Conservation (phyloP, 2,113 vertebrate species). For the Lucifuga dentata region DNA sequence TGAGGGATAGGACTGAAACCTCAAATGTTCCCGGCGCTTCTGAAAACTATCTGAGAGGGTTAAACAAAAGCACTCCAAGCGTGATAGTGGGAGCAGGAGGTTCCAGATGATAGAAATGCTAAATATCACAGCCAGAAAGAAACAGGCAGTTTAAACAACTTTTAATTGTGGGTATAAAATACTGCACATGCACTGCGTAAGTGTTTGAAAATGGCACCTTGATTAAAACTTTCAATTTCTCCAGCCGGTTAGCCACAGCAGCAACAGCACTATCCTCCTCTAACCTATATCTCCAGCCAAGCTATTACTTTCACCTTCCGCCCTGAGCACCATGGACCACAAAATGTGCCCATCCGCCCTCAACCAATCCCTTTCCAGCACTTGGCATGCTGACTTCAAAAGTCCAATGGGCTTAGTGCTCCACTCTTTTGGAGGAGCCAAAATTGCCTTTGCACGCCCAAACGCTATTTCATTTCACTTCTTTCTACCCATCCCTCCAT, state of each 20-base stretch:
- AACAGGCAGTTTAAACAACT: not conserved
- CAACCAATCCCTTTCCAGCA: constrained; percentile 41
- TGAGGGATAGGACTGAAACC: not conserved
- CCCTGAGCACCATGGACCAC: constrained; percentile 19
- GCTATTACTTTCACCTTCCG: constrained; percentile 14
- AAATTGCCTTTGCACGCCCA: constrained; percentile 57
- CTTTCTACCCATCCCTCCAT: constrained; percentile 25
- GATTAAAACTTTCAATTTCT: constrained; percentile 6
- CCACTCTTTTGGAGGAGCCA: constrained; percentile 42
- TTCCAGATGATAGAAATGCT: not conserved
- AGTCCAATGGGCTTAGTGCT: constrained; percentile 41
- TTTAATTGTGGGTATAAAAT: not conserved
- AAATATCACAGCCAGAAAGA: not conserved
- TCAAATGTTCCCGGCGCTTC: not conserved
- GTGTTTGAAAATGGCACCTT: not conserved
- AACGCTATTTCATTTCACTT: constrained; percentile 42
- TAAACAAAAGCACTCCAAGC: not conserved
- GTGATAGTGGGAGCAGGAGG: no score
- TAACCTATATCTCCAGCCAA: constrained; percentile 15
- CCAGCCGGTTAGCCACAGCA: not conserved
- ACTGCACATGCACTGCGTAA: not conserved
- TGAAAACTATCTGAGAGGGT: not conserved
- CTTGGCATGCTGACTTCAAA: constrained; percentile 47
- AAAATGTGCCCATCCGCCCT: constrained; percentile 9
- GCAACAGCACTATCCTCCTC: not conserved